Conservation (phyloP, 2,888 invertebrate species). For the Cartodere bifasciata region DNA sequence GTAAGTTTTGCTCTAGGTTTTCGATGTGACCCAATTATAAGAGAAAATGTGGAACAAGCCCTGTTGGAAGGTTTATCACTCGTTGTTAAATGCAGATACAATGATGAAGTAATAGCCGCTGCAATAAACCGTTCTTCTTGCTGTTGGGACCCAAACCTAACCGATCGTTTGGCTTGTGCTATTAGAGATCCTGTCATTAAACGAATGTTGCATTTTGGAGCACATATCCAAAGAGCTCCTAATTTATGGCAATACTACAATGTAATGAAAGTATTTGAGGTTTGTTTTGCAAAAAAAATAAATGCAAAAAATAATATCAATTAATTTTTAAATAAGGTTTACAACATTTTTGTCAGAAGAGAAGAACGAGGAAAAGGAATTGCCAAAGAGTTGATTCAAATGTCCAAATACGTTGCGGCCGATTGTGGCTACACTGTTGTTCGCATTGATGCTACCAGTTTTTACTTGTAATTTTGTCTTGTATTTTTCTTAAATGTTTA, state of each 20-base stretch:
- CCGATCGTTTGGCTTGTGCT: slow-evolving; percentile 41
- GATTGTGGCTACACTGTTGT: slow-evolving; percentile 38
- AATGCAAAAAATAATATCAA: neutral
- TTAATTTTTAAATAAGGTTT: slow-evolving; percentile 32
- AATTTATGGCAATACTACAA: slow-evolving; percentile 36
- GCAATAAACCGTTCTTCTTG: slow-evolving; percentile 36
- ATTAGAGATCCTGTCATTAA: slow-evolving; percentile 33
- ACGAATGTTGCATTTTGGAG: slow-evolving; percentile 39
- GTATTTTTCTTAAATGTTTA: neutral
- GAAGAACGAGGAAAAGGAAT: slow-evolving; percentile 40
- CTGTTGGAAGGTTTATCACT: slow-evolving; percentile 30
- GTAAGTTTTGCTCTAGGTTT: slow-evolving; percentile 37
- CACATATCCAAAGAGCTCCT: slow-evolving; percentile 38
- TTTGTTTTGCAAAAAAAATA: slow-evolving; percentile 18
- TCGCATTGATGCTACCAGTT: slow-evolving; percentile 37
- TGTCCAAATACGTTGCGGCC: slow-evolving; percentile 32
- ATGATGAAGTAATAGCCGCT: slow-evolving; percentile 35
- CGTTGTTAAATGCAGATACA: slow-evolving; percentile 32
- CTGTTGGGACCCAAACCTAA: slow-evolving; percentile 40
- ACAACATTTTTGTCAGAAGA: slow-evolving; percentile 36
- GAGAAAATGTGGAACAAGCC: slow-evolving; percentile 20
- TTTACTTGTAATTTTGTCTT: slow-evolving; percentile 34
- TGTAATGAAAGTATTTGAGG: slow-evolving; percentile 40
- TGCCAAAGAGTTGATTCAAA: slow-evolving; percentile 32
- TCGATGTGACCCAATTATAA: slow-evolving; percentile 23